Evolutionary conservation across 2,888 invertebrate genomes (phyloP).

Genomic region (Crioceris asparagi): DNA sequence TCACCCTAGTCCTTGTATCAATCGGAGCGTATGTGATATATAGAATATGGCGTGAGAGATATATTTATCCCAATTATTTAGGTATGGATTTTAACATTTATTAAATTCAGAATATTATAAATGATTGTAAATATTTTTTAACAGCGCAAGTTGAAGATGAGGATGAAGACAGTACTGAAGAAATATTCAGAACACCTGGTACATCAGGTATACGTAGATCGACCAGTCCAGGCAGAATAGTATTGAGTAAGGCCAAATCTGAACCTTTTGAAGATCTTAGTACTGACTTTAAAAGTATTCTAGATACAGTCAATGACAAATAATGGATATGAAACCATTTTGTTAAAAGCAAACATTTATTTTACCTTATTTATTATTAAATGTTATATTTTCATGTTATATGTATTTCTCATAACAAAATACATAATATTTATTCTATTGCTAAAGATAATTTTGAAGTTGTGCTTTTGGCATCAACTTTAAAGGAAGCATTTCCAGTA

Average conservation of each 20-base stretch:
- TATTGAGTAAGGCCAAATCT: slow-evolving; percentile 11
- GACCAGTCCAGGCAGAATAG: slow-evolving; percentile 12
- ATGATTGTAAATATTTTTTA: neutral
- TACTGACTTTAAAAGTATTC: slow-evolving; percentile 27
- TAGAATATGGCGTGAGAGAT: slow-evolving; percentile 26
- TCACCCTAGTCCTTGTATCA: slow-evolving; percentile 22
- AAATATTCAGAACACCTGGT: slow-evolving; percentile 24
- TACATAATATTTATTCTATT: no score
- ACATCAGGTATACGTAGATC: slow-evolving; percentile 17
- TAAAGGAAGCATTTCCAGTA: no score
- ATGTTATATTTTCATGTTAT: no score
- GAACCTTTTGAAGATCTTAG: slow-evolving; percentile 21
- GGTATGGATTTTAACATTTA: slow-evolving; percentile 16
- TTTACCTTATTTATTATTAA: no score
- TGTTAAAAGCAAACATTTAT: no score
- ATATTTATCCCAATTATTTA: slow-evolving; percentile 25
- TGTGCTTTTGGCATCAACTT: no score
- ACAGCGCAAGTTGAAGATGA: slow-evolving; percentile 18
- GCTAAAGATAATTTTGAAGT: no score
- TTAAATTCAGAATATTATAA: neutral
- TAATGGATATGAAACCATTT: no score
- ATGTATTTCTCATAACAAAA: no score
- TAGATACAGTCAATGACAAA: slow-evolving; percentile 19
- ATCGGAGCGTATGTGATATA: slow-evolving; percentile 24
- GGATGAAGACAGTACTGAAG: slow-evolving; percentile 26